Evolutionary conservation across 2,113 vertebrate species (phyloP), one percentile per base, ranked within the genome.

Genomic region (Pao palembangensis): DNA sequence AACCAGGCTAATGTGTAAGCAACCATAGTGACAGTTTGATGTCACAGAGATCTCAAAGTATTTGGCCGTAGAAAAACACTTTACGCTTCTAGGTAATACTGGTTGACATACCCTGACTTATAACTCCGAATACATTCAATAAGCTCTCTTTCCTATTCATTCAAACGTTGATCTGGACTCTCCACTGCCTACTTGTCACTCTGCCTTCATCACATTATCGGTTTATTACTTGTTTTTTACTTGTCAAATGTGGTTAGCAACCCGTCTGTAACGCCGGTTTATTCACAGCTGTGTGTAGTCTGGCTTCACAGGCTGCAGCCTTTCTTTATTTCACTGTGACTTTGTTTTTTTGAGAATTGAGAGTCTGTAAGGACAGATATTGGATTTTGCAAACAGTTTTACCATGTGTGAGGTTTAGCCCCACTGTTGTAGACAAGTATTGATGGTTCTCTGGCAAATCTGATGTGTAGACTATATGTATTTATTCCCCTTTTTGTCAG

Each of bases 1-100:
- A 79, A 76, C 78, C 18, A 74, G 61, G 88, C 81, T 82, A 88
- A 87, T 82, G 71, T 85, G 65, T 44, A 48, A 69, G 66, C 49
- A 53, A 55, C 59, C 71, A 48, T 17, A 38, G 73, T 82, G 85
- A 82, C 81, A 85, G 77, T 65, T 76, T 58, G 53, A 52, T 83
- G 76, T 85, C 81, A 76, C 84, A 78, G 74, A 71, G 70, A 49
- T 28, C 68, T 16, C 58, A 12, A n/a, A 44, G 60, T 5, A 66
- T 53, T 50, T 59, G 71, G 58, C 48, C 4, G 23, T 65, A 42
- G 8, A 23, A 14, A n/a, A 55, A 67, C 73, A 71, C 5, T 69
- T 72, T 67, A 73, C 54, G 20, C 14, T 16, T 38, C n/a, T 41
- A 51, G 7, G 12, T 34, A 18, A 23, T 20, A 44, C 14, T 11